A percentile compares a stretch with the other conserved stretches of the same genome.
Evolutionary conservation across 2,113 vertebrate genomes (phyloP).

Genomic region (Tachuris rubrigastra): DNA sequence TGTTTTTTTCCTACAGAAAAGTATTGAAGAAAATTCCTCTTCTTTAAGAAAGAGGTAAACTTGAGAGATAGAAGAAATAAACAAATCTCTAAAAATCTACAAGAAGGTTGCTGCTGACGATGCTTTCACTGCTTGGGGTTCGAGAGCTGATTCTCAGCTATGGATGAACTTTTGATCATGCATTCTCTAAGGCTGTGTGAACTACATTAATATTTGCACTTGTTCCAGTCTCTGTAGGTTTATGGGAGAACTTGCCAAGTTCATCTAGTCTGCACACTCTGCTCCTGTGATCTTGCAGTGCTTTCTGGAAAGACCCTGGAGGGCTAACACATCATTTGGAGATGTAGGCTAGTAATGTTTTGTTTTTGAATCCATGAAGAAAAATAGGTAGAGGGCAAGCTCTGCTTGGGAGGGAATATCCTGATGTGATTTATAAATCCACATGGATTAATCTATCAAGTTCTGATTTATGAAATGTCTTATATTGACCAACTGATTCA

Average conservation of each 20-base stretch:
- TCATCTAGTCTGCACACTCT: neutral
- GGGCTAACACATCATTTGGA: neutral
- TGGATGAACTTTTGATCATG: neutral
- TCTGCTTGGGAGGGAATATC: conserved; percentile 24
- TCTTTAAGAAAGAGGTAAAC: neutral
- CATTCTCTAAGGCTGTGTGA: neutral
- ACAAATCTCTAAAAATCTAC: neutral
- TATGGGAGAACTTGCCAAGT: neutral
- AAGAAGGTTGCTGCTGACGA: neutral
- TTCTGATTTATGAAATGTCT: conserved; percentile 42
- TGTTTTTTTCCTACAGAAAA: neutral
- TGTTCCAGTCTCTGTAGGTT: neutral
- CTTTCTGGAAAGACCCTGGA: neutral
- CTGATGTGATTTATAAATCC: conserved; percentile 36
- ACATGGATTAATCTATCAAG: conserved; percentile 20
- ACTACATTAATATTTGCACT: neutral
- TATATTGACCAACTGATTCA: conserved; percentile 22
- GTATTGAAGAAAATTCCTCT: neutral
- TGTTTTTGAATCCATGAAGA: neutral
- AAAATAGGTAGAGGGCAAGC: conserved; percentile 19
- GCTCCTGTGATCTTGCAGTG: neutral
- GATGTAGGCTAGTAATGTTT: neutral
- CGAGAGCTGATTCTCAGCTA: neutral
- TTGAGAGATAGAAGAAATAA: neutral
- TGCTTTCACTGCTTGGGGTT: neutral